Conservation (phyloP, 2,888 invertebrate species). For the Agrilus biguttatus region DNA sequence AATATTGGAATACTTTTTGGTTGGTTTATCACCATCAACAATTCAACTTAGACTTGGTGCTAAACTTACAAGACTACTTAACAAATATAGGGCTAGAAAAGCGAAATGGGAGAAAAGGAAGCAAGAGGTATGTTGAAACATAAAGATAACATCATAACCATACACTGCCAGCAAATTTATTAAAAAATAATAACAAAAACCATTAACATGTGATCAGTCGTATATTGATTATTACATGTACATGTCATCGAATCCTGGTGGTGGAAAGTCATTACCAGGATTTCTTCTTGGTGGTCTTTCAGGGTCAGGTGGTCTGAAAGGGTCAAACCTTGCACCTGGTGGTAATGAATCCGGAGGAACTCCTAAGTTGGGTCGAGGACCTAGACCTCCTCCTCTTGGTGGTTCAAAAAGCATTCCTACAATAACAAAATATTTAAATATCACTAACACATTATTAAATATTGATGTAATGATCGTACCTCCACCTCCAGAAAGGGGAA, state of each 20-base stretch:
- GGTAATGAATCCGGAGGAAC: slow-evolving; percentile 41
- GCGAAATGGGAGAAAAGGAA: slow-evolving; percentile 32
- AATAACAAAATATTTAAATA: too few species aligned
- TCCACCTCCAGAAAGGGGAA: slow-evolving; percentile 31
- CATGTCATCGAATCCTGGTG: slow-evolving; percentile 65
- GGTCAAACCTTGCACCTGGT: slow-evolving; percentile 76
- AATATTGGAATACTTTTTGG: slow-evolving; percentile 32
- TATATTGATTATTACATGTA: slow-evolving; percentile 43
- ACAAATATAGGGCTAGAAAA: slow-evolving; percentile 37
- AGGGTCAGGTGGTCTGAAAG: slow-evolving; percentile 53
- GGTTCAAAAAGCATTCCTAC: slow-evolving; percentile 61
- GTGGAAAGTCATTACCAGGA: slow-evolving; percentile 58
- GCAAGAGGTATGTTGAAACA: slow-evolving; percentile 29
- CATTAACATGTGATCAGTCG: not conserved
- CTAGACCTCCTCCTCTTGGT: slow-evolving; percentile 23
- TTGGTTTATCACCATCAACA: slow-evolving; percentile 26
- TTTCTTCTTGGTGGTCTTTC: slow-evolving; percentile 30
- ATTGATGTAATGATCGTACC: slow-evolving; percentile 17
- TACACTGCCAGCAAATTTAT: not conserved
- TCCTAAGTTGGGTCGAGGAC: slow-evolving; percentile 16
- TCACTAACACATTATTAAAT: too few species aligned
- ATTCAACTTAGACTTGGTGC: slow-evolving; percentile 31
- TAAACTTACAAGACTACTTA: slow-evolving; percentile 37
- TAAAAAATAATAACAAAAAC: too few species aligned
- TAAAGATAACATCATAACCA: not conserved